Evolutionary conservation across 2,888 invertebrate species (phyloP).

Genomic region (Ellobium chinense): DNA sequence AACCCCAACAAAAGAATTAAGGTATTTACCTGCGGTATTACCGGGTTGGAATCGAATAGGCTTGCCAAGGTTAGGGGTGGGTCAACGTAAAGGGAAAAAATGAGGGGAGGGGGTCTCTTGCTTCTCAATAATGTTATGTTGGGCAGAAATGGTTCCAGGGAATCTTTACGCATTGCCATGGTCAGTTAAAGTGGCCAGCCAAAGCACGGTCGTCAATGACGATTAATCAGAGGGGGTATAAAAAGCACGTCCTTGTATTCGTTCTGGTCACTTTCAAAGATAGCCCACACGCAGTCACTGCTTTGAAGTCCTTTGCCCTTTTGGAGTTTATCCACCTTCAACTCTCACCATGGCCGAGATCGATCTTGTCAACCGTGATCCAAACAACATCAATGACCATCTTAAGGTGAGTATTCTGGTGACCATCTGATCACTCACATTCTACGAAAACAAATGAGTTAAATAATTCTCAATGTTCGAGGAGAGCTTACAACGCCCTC

Average conservation of each 20-base stretch:
- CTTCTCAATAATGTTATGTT: no score
- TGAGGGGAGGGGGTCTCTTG: no score
- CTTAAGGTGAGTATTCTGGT: slow-evolving; percentile 82
- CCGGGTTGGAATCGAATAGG: no score
- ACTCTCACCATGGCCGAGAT: slow-evolving; percentile 23
- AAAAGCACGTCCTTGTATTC: not conserved
- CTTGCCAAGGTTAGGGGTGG: no score
- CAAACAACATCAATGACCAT: slow-evolving; percentile 85
- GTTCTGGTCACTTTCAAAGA: not conserved
- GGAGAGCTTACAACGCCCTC: no score
- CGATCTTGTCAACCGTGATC: slow-evolving; percentile 86
- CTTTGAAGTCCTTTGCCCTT: not conserved
- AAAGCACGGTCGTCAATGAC: not conserved
- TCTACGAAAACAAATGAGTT: no score
- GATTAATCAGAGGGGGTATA: not conserved
- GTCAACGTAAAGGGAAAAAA: no score
- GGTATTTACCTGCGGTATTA: no score
- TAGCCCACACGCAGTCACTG: not conserved
- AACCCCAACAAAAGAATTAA: no score
- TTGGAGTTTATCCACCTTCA: not conserved
- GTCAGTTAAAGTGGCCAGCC: not conserved
- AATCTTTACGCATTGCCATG: not conserved
- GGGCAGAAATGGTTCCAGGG: no score
- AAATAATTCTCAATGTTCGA: no score
- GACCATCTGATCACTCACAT: no score